Base-by-base conservation (phyloP, 1,140 invertebrate genomes). In the Cyclina sinensis region DNA sequence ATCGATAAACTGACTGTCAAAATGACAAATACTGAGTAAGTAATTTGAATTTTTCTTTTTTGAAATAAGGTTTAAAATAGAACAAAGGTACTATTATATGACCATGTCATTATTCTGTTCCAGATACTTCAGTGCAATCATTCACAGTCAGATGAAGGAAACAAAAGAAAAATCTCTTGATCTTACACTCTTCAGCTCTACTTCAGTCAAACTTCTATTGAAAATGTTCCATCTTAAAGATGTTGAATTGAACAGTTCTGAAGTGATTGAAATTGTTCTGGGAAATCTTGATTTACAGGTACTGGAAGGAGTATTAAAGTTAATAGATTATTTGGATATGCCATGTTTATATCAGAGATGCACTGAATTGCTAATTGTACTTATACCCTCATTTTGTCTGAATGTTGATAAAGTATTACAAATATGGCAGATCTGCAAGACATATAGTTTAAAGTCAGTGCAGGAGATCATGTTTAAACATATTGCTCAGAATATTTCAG, bases 321-420 rank as follows among this genome's bases (percentile, higher is more conserved):
- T 27, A 18, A n/a, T 37, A 37, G 65, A 70, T n/a, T 70, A 70
- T 70, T 27, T 70, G 5, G 65, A 70, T 39, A 70, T 70, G 65
- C 65, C 65, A 5, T 70, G 65, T 70, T 18, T 70, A 21, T 70
- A 70, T 70, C 65, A 2, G 5, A 35, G 65, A 37, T 70, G 65
- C 65, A 37, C 32, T 16, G 65, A 70, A 16, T 37, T 70, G 65
- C 65, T 70, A 4, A 70, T 37, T 4, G 37, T 37, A 4, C 3
- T 70, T 14, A 37, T 70, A 14, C 65, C 65, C 32, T 27, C 65
- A 70, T 70, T 70, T 70, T 70, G 32, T 37, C 24, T 16, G 1
- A 14, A 39, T 14, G 37, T 70, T 7, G 65, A 70, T 27, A n/a
- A 12, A 1, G 3, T 70, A 9, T 70, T 30, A 32, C 27, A 37